Evolutionary conservation across 2,797 vertebrate species (phyloP).

Genomic region (Alosa sapidissima): DNA sequence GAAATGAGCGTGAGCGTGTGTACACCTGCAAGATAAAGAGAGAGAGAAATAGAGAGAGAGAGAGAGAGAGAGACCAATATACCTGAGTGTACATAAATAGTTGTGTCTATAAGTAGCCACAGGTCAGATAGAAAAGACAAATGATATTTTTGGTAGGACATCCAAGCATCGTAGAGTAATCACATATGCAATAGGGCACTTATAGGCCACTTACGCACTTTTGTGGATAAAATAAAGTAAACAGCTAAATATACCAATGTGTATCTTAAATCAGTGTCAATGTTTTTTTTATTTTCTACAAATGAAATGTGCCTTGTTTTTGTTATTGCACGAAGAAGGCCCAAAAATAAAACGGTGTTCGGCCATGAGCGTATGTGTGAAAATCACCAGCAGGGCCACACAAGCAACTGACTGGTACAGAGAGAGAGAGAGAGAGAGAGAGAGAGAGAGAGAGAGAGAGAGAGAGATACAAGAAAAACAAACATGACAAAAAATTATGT

Average conservation of each 20-base stretch:
- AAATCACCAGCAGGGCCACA: background rate
- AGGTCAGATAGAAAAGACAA: background rate
- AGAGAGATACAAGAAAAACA: background rate
- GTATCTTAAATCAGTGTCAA: background rate
- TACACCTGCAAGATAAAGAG: background rate
- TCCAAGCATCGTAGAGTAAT: background rate
- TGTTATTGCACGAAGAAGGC: background rate
- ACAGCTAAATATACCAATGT: background rate
- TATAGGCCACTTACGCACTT: background rate
- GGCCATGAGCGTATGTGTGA: background rate
- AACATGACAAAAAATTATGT: slow-evolving; percentile 32
- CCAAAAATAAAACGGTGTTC: slow-evolving; percentile 4
- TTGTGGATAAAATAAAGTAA: background rate
- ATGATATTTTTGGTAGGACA: background rate
- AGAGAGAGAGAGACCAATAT: background rate
- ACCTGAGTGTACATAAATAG: background rate
- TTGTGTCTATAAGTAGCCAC: background rate
- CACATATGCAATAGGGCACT: background rate
- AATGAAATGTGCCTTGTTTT: background rate
- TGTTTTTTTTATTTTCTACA: background rate
- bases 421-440: background rate
- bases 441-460: background rate
- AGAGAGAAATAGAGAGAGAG: background rate
- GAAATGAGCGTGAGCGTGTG: background rate
- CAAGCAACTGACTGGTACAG: background rate